Percentiles rank a stretch among this genome's conserved stretches.
These are phyloP conservation scores for Eulacestoma nigropectus DNA, from an alignment of 2,113 vertebrate species.

Conservation along the genomic window DNA sequence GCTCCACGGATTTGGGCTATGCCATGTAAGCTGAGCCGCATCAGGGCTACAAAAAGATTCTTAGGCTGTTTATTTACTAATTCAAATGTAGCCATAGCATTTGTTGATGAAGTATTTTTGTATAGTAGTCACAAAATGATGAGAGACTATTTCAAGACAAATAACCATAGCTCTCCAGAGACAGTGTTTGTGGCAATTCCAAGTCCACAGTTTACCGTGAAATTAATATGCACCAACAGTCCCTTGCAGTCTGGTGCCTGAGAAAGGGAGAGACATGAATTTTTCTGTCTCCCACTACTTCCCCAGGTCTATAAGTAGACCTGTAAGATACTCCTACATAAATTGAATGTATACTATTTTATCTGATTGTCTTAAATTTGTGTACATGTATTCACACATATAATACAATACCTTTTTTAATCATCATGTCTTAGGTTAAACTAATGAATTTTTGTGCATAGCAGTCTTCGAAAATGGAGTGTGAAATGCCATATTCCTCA, in stretches of 20 bases:
- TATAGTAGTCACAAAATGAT: constrained; percentile 13
- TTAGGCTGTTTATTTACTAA: constrained; percentile 23
- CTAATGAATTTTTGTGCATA: not conserved
- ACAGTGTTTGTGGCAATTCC: constrained; percentile 41
- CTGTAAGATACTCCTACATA: not conserved
- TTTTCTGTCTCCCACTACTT: not conserved
- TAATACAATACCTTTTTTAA: not conserved
- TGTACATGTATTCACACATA: not conserved
- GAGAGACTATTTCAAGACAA: constrained; percentile 15
- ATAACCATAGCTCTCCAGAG: constrained; percentile 5
- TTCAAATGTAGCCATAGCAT: constrained; percentile 33
- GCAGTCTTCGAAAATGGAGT: not conserved
- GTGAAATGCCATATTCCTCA: not conserved
- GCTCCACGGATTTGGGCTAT: not conserved
- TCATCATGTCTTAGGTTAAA: not conserved
- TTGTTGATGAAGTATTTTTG: constrained; percentile 10
- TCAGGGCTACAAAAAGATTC: not conserved
- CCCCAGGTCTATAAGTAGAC: not conserved
- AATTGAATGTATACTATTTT: not conserved
- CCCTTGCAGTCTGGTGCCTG: constrained; percentile 19
- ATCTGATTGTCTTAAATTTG: not conserved
- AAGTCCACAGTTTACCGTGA: constrained; percentile 6
- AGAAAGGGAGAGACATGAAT: not conserved
- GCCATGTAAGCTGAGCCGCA: not conserved
- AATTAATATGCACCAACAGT: constrained; percentile 55